These are phyloP conservation scores for Sylvilagus floridanus DNA, from an alignment of 2,797 vertebrate genomes.

Conservation along the genomic window DNA sequence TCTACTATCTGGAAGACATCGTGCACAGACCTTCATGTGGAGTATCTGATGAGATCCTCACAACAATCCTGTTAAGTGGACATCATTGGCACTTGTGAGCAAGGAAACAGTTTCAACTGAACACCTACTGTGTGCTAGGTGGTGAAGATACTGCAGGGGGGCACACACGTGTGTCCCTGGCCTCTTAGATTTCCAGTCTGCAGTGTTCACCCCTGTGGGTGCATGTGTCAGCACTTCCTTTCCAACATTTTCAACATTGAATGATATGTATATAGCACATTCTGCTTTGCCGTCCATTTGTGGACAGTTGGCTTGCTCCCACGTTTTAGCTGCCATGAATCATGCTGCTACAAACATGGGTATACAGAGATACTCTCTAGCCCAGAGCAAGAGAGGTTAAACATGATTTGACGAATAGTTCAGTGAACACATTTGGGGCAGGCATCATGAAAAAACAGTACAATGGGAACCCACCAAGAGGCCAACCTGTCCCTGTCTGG, in stretches of 20 bases:
- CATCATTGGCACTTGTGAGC: conserved; percentile 39
- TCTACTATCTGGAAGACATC: conserved; percentile 45
- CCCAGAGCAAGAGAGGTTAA: neutral
- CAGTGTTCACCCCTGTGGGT: neutral
- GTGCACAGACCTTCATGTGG: conserved; percentile 25
- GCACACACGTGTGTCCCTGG: neutral
- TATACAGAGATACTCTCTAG: neutral
- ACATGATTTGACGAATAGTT: neutral
- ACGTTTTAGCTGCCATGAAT: neutral
- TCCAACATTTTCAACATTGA: too few species aligned
- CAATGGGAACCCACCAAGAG: neutral
- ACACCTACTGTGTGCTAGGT: neutral
- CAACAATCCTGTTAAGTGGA: conserved; percentile 3
- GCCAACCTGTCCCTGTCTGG: neutral
- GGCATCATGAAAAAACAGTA: neutral
- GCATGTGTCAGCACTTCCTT: neutral
- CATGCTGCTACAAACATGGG: neutral
- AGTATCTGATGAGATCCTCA: neutral
- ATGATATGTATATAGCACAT: too few species aligned
- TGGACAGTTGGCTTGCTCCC: neutral
- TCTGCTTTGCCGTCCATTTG: neutral
- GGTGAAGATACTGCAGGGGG: neutral
- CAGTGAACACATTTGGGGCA: neutral
- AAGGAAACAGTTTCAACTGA: conserved; percentile 22
- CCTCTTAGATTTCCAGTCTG: neutral